phyloP scores from a whole-genome alignment of 2,797 vertebrate genomes.

The Peromyscus eremicus region DNA sequence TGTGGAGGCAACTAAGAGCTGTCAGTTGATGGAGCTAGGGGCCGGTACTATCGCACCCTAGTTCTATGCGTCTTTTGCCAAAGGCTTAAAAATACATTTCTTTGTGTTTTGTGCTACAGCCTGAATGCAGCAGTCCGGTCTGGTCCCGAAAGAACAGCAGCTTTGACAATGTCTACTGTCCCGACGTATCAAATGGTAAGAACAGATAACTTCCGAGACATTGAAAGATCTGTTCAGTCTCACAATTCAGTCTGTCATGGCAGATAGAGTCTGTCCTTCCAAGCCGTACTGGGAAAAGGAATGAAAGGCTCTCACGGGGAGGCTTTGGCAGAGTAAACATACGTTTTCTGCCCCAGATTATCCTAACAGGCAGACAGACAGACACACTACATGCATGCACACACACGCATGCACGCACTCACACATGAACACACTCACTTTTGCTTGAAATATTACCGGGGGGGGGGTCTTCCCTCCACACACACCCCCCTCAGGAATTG shows the following conservation, averaged over 20 bases:
- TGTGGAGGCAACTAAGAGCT: neutral
- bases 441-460: constrained; percentile 18
- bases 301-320: neutral
- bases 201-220: neutral
- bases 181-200: constrained; percentile 92
- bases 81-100: constrained; percentile 44
- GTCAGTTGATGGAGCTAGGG: neutral
- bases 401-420: neutral
- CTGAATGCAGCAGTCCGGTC: constrained; percentile 94
- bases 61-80: neutral
- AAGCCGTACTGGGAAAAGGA: neutral
- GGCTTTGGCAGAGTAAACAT: neutral
- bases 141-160: constrained; percentile 94
- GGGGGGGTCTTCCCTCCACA: neutral
- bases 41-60: neutral
- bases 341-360: neutral
- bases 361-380: neutral
- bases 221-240: neutral
- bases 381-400: neutral
- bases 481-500: neutral
- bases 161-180: constrained; percentile 91
- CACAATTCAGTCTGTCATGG: neutral
- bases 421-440: neutral
- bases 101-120: constrained; percentile 87
- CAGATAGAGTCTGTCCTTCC: neutral